Conservation (phyloP, 2,888 invertebrate species). For the Eilema depressum region DNA sequence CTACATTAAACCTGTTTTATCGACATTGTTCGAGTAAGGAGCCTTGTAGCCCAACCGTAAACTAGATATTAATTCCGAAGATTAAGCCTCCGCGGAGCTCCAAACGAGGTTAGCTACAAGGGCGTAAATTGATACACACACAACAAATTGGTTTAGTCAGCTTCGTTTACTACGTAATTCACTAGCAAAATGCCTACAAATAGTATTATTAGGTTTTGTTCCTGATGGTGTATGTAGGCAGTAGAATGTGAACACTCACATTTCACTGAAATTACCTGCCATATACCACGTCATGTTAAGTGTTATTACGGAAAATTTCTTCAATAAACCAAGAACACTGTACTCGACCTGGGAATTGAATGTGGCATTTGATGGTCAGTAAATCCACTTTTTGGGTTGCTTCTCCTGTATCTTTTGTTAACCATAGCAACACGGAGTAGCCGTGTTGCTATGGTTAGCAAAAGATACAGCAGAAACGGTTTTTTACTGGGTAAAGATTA, state of each 20-base stretch:
- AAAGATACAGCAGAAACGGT: too few species aligned
- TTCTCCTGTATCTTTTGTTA: too few species aligned
- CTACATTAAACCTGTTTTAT: constrained; percentile 7
- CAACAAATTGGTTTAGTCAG: constrained; percentile 29
- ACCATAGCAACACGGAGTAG: too few species aligned
- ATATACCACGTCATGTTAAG: too few species aligned
- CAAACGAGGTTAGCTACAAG: constrained; percentile 32
- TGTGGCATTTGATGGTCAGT: too few species aligned
- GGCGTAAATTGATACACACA: constrained; percentile 32
- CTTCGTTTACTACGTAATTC: constrained; percentile 19
- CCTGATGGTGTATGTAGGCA: neutral
- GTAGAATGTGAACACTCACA: neutral
- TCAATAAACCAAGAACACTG: too few species aligned
- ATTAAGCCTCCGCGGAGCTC: constrained; percentile 26
- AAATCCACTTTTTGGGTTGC: too few species aligned
- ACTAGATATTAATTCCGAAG: constrained; percentile 39
- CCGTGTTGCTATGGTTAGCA: too few species aligned
- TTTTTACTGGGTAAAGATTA: too few species aligned
- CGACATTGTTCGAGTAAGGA: constrained; percentile 16
- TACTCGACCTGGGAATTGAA: too few species aligned
- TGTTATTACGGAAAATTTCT: too few species aligned
- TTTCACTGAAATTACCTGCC: neutral
- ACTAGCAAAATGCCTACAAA: neutral
- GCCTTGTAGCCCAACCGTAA: constrained; percentile 27
- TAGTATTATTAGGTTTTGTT: neutral